Conservation (phyloP, 2,113 vertebrate species). For the Atractosteus spatula region DNA sequence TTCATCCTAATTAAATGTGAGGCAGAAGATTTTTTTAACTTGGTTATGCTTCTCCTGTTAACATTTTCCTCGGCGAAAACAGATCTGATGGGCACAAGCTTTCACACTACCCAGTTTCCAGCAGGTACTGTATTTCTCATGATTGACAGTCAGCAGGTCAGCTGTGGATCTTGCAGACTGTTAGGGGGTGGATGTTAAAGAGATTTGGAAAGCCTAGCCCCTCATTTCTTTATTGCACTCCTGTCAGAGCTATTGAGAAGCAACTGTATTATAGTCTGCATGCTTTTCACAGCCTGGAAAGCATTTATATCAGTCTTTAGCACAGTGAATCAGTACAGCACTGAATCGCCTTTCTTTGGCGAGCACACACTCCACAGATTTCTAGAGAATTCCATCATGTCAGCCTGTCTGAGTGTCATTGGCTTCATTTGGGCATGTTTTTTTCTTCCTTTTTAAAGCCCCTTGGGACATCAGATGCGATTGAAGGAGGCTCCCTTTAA, state of each 20-base stretch:
- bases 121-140: conserved; percentile 58
- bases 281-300: conserved; percentile 58
- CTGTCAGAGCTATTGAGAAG: conserved; percentile 70
- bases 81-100: conserved; percentile 69
- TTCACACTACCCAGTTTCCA: conserved; percentile 59
- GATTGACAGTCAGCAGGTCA: conserved; percentile 74
- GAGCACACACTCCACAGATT: neutral
- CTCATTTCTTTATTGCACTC: conserved; percentile 70
- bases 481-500: neutral
- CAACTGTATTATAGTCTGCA: conserved; percentile 55
- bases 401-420: too few relatives aligned
- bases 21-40: conserved; percentile 53
- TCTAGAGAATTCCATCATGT: too few relatives aligned
- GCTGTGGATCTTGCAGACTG: conserved; percentile 63
- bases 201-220: conserved; percentile 71
- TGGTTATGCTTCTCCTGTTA: conserved; percentile 63
- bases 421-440: too few relatives aligned
- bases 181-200: conserved; percentile 70
- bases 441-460: too few relatives aligned
- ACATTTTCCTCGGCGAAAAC: conserved; percentile 67
- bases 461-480: too few relatives aligned
- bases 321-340: conserved; percentile 63
- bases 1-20: conserved; percentile 67
- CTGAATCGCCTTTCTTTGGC: conserved; percentile 62
- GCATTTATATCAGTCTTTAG: conserved; percentile 53